These are phyloP conservation scores for Pissodes strobi DNA, from an alignment of 1,140 invertebrate species.

Conservation along the genomic window DNA sequence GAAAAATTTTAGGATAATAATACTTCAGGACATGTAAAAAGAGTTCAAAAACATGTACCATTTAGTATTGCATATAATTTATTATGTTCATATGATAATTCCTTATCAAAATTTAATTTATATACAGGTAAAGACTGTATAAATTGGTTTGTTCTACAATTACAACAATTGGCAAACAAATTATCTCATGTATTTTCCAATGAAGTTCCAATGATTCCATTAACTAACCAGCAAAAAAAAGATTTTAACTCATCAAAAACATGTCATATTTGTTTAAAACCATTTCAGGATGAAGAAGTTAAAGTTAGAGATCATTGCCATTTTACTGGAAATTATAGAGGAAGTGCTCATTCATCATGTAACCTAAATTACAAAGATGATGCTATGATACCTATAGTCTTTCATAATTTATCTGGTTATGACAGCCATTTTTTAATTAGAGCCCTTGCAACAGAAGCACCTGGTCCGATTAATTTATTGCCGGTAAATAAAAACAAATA, in stretches of 20 bases:
- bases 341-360: slow-evolving; percentile 48
- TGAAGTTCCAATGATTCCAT: slow-evolving; percentile 32
- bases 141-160: slow-evolving; percentile 34
- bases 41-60: slow-evolving; percentile 48
- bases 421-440: slow-evolving; percentile 35
- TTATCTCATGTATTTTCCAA: slow-evolving; percentile 28
- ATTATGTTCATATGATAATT: slow-evolving; percentile 28
- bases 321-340: slow-evolving; percentile 45
- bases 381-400: slow-evolving; percentile 36
- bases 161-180: slow-evolving; percentile 31
- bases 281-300: slow-evolving; percentile 9
- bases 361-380: slow-evolving; percentile 50
- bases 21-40: neutral
- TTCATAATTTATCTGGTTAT: slow-evolving; percentile 37
- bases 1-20: slow-evolving; percentile 4
- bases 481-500: too few relatives aligned
- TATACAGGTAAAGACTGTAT: slow-evolving; percentile 35
- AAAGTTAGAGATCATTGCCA: slow-evolving; percentile 36
- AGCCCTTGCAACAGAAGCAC: slow-evolving; percentile 8
- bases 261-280: slow-evolving; percentile 49
- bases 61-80: slow-evolving; percentile 34
- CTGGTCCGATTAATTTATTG: too few relatives aligned
- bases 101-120: slow-evolving; percentile 45
- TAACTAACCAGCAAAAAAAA: neutral
- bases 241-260: neutral